Evolutionary conservation across 2,797 vertebrate species (phyloP).

Genomic region (Rhodeus uyekii): DNA sequence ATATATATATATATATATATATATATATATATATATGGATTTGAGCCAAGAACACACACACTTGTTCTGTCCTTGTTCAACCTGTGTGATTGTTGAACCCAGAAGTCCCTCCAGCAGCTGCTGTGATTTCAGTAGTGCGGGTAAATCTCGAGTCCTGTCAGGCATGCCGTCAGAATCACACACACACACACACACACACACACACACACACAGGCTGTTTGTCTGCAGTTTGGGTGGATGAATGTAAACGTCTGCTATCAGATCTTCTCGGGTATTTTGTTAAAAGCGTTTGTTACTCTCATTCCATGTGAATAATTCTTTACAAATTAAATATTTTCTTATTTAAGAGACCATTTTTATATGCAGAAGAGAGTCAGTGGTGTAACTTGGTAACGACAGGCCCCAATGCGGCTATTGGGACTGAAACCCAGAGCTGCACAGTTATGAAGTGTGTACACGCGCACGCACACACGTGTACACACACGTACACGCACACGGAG

Average conservation of each 20-base stretch:
- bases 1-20: too few relatives aligned
- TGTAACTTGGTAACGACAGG: too few relatives aligned
- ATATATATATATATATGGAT: too few relatives aligned
- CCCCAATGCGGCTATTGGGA: too few relatives aligned
- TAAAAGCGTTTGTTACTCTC: background rate
- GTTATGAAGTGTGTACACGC: too few relatives aligned
- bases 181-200: too few relatives aligned
- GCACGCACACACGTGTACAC: too few relatives aligned
- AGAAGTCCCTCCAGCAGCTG: background rate
- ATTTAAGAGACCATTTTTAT: background rate
- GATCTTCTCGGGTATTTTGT: background rate
- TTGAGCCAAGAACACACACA: background rate
- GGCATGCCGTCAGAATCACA: background rate
- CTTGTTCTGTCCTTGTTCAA: background rate
- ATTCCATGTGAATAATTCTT: background rate
- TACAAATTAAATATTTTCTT: background rate
- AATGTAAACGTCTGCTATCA: background rate
- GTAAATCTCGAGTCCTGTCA: background rate
- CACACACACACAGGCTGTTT: too few relatives aligned
- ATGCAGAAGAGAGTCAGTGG: too few relatives aligned
- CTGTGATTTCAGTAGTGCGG: background rate
- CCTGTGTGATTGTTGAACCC: background rate
- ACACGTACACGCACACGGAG: too few relatives aligned
- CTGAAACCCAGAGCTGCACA: too few relatives aligned
- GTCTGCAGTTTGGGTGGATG: background rate